Conservation (phyloP, 2,888 invertebrate species). For the Platynereis dumerilii region DNA sequence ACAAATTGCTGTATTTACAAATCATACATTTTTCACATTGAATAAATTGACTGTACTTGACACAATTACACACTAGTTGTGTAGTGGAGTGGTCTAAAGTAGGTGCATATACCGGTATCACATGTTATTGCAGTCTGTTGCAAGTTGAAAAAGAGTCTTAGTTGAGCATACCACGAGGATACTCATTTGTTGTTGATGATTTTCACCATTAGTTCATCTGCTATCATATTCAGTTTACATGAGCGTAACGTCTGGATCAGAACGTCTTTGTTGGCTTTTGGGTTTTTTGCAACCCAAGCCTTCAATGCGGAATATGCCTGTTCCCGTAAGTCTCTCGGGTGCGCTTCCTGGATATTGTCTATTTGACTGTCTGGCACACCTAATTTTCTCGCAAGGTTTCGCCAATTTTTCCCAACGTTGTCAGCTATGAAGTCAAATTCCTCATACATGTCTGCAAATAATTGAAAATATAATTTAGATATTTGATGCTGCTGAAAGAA, state of each 20-base stretch:
- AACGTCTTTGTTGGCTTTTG: neutral
- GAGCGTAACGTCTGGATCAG: neutral
- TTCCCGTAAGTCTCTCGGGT: neutral
- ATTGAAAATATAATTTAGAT: neutral
- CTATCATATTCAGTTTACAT: neutral
- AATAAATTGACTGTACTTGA: too few relatives aligned
- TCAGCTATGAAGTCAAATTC: constrained; percentile 1
- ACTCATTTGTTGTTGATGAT: too few relatives aligned
- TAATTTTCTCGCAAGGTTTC: neutral
- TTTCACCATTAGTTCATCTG: neutral
- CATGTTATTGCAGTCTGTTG: too few relatives aligned
- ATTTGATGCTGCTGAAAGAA: too few relatives aligned
- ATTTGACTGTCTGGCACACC: neutral
- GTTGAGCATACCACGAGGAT: too few relatives aligned
- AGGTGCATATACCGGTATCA: too few relatives aligned
- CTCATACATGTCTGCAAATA: constrained; percentile 1
- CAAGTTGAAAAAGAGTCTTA: too few relatives aligned
- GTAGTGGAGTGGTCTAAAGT: too few relatives aligned
- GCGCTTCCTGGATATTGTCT: neutral
- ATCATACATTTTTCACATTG: too few relatives aligned
- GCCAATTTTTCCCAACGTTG: neutral
- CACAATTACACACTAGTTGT: too few relatives aligned
- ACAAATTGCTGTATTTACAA: too few relatives aligned
- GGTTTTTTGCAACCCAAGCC: neutral
- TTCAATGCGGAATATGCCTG: neutral